phyloP scores from a whole-genome alignment of 2,888 invertebrate species.

The Heterodera filipjevi region DNA sequence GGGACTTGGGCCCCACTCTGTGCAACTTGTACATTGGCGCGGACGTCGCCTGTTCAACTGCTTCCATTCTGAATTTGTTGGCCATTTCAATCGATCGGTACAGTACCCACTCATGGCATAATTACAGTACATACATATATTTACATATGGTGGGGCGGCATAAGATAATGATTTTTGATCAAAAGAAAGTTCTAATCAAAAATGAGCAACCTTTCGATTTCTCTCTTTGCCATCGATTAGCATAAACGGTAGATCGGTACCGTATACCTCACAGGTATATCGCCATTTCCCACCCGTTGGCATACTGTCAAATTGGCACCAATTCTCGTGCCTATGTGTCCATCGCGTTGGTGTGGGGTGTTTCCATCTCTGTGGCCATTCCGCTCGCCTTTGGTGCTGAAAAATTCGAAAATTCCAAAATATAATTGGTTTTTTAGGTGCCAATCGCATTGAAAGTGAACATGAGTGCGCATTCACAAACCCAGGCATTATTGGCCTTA shows the following conservation, averaged over 20 bases:
- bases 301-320: constrained; percentile 62
- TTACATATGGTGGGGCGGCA: too few relatives aligned
- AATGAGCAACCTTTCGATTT: too few relatives aligned
- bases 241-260: neutral
- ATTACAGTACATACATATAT: neutral
- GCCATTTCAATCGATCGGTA: constrained; percentile 89
- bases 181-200: too few relatives aligned
- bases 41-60: constrained; percentile 95
- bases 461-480: constrained; percentile 26
- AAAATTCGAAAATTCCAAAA: constrained; percentile 24
- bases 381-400: constrained; percentile 85
- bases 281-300: constrained; percentile 62
- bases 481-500: constrained; percentile 13
- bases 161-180: too few relatives aligned
- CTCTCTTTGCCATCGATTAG: too few relatives aligned
- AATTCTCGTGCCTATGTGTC: constrained; percentile 82
- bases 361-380: constrained; percentile 90
- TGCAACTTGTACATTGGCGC: constrained; percentile 97
- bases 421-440: constrained; percentile 23
- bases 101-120: constrained; percentile 23
- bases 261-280: constrained; percentile 42
- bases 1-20: constrained; percentile 86
- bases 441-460: constrained; percentile 30
- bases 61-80: constrained; percentile 94
- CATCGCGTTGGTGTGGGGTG: constrained; percentile 91